phyloP scores from a whole-genome alignment of 2,797 vertebrate genomes.

The Agapornis canus region DNA sequence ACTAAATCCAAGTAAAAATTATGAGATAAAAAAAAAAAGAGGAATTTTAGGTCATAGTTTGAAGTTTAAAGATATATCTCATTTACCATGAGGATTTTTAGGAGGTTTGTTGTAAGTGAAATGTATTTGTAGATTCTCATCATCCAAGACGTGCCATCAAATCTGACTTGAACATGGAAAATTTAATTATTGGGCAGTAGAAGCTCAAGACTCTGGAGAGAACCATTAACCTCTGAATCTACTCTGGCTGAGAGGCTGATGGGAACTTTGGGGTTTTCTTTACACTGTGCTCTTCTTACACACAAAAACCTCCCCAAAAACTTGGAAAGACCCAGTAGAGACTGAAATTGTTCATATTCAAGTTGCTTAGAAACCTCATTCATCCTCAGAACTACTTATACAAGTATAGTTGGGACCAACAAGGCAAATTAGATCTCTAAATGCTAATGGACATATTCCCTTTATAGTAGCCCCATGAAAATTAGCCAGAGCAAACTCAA shows the following conservation, averaged over 20 bases:
- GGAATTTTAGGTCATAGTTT: neutral
- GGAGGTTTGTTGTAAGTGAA: neutral
- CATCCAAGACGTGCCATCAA: neutral
- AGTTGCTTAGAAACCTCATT: slow-evolving; percentile 54
- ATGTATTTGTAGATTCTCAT: neutral
- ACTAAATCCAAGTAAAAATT: neutral
- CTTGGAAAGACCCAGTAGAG: neutral
- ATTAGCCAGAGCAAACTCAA: neutral
- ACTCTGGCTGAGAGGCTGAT: neutral
- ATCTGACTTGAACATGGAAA: neutral
- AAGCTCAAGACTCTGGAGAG: neutral
- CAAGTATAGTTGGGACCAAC: slow-evolving; percentile 19
- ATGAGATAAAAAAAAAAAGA: neutral
- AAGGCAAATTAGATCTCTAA: slow-evolving; percentile 66
- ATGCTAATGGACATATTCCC: slow-evolving; percentile 35
- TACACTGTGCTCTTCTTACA: neutral
- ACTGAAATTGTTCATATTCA: slow-evolving; percentile 6
- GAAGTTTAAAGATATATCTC: neutral
- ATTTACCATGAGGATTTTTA: neutral
- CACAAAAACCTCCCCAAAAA: neutral
- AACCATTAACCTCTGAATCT: neutral
- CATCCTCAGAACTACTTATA: slow-evolving; percentile 62
- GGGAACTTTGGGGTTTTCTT: neutral
- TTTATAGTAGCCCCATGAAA: slow-evolving; percentile 1
- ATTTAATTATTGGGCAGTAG: neutral